Base-by-base conservation (phyloP, 1,140 invertebrate genomes). In the Zophobas morio region DNA sequence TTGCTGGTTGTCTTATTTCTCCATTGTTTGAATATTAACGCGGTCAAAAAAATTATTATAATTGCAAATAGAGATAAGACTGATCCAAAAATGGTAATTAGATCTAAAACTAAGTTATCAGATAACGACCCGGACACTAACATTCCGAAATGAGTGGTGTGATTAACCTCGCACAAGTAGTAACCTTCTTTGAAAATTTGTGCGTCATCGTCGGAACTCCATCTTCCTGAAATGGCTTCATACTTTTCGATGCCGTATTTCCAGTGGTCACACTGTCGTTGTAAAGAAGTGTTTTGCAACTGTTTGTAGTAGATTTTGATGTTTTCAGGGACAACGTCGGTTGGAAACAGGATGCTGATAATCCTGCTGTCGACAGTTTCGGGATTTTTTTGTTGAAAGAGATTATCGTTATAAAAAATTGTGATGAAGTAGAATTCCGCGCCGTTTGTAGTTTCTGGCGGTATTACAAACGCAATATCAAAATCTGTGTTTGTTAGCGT, bases 81-180 rank as follows among this genome's bases (percentile, higher is more conserved):
- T 39, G 60, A 42, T 4, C 60, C 60, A 39, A 42, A 66, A 32
- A 66, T 66, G 2, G 60, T 66, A 32, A 66, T 66, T 2, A 66
- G 3, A 20, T 66, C 60, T 20, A 66, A 42, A 36, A 66, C 33
- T 32, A 42, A 66, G 42, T 66, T 66, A 8, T 66, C 60, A 42
- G 60, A 39, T 2, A 42, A 6, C 5, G 60, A 32, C 20, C 39
- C 39, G 2, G 60, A 66, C 8, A 66, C 39, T 66, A 66, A 66
- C 60, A 66, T 66, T n/a, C 60, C 60, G 60, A 66, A 66, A 42
- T 66, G 60, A 1, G 60, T 66, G 39, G 60, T 66, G 39, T 66
- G 60, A 40, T 66, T 42, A 1, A 66, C 60, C 42, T 66, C 60
- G 4, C 60, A 66, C 1, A 66, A 42, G 60, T 42, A 66, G 33